These are phyloP conservation scores for Montipora capitata DNA, from an alignment of 92 coral and sea anemone species.

Conservation along the genomic window DNA sequence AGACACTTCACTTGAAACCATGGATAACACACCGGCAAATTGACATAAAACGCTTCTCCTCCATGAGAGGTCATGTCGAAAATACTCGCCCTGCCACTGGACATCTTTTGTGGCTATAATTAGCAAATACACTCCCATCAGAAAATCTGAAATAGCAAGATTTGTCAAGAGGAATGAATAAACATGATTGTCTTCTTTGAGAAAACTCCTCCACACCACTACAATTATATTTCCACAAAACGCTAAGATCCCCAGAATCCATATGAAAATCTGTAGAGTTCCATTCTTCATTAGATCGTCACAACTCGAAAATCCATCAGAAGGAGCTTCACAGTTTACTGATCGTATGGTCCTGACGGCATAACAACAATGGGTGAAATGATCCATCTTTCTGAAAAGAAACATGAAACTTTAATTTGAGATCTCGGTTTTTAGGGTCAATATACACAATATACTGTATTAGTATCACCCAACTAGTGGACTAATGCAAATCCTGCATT, in stretches of 20 bases:
- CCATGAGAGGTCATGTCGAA: slow-evolving; percentile 88
- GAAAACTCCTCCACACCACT: slow-evolving; percentile 69
- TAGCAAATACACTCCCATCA: slow-evolving; percentile 90
- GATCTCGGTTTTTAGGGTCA: no score
- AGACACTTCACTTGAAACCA: slow-evolving; percentile 90
- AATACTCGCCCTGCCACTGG: slow-evolving; percentile 85
- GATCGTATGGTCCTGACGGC: slow-evolving; percentile 76
- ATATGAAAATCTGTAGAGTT: slow-evolving; percentile 72
- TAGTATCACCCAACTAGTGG: no score
- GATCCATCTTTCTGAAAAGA: slow-evolving; percentile 62
- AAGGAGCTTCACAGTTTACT: slow-evolving; percentile 76
- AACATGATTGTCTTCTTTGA: slow-evolving; percentile 83
- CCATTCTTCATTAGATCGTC: slow-evolving; percentile 91
- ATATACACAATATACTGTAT: no score
- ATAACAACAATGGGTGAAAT: slow-evolving; percentile 81
- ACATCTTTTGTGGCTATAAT: slow-evolving; percentile 85
- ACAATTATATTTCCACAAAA: slow-evolving; percentile 86
- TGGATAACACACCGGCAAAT: slow-evolving; percentile 84
- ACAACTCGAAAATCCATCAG: slow-evolving; percentile 89
- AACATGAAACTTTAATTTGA: not conserved
- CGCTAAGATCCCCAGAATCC: slow-evolving; percentile 92
- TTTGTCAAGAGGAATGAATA: slow-evolving; percentile 88
- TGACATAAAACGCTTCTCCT: slow-evolving; percentile 81
- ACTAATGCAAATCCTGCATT: no score
- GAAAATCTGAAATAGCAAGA: slow-evolving; percentile 86